Base-by-base conservation (phyloP, 2,797 vertebrate genomes). In the Sebastiscus albofasciatus region DNA sequence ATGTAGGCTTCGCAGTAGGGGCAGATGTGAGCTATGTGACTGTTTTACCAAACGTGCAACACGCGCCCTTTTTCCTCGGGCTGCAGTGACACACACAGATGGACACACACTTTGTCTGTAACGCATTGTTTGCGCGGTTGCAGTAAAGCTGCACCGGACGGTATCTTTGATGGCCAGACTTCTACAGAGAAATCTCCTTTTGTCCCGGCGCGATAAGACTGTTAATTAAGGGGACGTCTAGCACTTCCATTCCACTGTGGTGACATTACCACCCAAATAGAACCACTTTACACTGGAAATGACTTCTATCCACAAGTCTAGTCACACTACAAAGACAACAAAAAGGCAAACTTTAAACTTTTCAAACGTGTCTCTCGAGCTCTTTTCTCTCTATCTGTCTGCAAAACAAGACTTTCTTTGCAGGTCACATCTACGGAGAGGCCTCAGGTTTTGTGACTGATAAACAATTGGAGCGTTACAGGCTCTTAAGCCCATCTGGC, bases 401-500 rank as follows among this genome's bases (percentile, higher is more conserved):
- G 26, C 75, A 83, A 91, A 89, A 83, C 75, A 78, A 72, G 67
- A 72, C 67, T 90, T 87, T 80, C 77, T 90, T 85, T 87, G 82
- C 87, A 71, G 81, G 89, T 90, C 85, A 90, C 84, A 82, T 80
- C 80, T 77, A 67, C 65, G 39, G 78, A 86, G 77, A 78, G 29
- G 79, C 80, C 86, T 78, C 84, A 59, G 84, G 90, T 91, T 94
- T 80, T 84, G 75, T 61, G 85, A 87, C 83, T 81, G 87, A 93
- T 90, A 93, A 95, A 95, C 92, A 93, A 91, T 89, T 83, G 87
- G 88, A 77, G 89, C 85, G 75, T 92, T 82, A 72, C 88, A 85
- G 90, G 77, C 90, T 94, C 90, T 92, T 91, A 93, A 93, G 80
- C 88, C 89, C 93, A 91, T 92, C 87, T 90, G 88, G 90, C 84